Base-by-base conservation (phyloP, 2,113 vertebrate species). In the Oryzias curvinotus region DNA sequence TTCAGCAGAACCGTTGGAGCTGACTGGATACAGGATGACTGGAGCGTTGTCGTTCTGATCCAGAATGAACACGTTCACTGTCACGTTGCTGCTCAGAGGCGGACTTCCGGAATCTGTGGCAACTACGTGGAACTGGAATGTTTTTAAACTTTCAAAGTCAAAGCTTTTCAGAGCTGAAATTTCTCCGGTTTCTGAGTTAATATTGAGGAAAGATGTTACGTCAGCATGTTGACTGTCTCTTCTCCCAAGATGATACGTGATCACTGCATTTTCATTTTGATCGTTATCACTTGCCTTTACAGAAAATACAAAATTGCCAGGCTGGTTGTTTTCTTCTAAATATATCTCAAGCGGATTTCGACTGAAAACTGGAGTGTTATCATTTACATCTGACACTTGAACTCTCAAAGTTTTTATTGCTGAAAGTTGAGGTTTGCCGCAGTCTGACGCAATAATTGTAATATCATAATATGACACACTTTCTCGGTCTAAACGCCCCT, bases 351-450 rank as follows among this genome's bases (percentile, higher is more conserved):
- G 25, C 1, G 81, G 88, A 59, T 68, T 75, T 2, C 79, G 57
- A 0, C 51, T 62, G 60, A 90, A 90, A 0, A 55, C 14, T 16
- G 90, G 89, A 1, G 0, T 62, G 55, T 90, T 90, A 0, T 90
- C 88, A 64, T 90, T 90, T 1, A 89, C 67, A 71, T 90, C 88
- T 54, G 82, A 84, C 14, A 90, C 63, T 7, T 78, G 54, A n/a
- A 90, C 61, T 7, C 42, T 71, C 1, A 91, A 16, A 0, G 18
- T 65, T 71, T 82, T 87, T 0, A 57, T 17, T 26, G 77, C 57
- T 3, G 74, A 86, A 13, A 88, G 74, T 1, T 73, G 62, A 19
- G 85, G 86, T 1, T 86, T 62, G 4, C 90, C 90, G 21, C 75
- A 67, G 59, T 91, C 90, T 14, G 73, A 84, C 0, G 89, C 90